phyloP scores from a whole-genome alignment of 2,113 vertebrate genomes.

The Paradoxurus hermaphroditus region DNA sequence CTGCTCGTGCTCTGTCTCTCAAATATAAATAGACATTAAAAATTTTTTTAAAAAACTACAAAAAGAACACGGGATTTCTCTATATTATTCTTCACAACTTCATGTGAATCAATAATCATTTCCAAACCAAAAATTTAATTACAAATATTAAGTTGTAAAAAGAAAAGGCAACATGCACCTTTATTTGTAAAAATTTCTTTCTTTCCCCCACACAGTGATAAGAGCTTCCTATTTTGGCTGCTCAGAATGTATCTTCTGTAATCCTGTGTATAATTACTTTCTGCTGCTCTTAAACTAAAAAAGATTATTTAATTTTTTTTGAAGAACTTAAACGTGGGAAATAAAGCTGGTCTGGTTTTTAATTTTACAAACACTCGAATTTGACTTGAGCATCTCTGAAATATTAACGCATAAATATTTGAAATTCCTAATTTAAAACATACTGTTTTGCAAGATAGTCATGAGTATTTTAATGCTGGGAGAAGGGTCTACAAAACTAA shows the following conservation, averaged over 20 bases:
- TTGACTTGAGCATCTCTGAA: conserved; percentile 60
- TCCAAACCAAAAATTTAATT: neutral
- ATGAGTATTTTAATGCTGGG: neutral
- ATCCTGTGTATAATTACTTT: conserved; percentile 70
- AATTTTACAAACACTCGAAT: conserved; percentile 56
- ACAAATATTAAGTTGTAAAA: neutral
- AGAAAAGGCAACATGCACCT: conserved; percentile 1
- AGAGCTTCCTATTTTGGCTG: conserved; percentile 41
- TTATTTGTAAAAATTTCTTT: neutral
- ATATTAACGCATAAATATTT: conserved; percentile 51
- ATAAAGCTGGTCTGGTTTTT: conserved; percentile 62
- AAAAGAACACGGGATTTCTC: neutral
- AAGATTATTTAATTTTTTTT: conserved; percentile 59
- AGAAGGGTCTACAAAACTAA: neutral
- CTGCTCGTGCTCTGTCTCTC: too few relatives aligned
- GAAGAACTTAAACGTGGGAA: conserved; percentile 27
- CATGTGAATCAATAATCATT: neutral
- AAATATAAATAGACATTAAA: too few relatives aligned
- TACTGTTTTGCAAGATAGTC: neutral
- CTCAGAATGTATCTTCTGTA: conserved; percentile 53
- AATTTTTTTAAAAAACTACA: too few relatives aligned
- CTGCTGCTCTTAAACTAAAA: conserved; percentile 68
- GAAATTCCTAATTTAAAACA: conserved; percentile 31
- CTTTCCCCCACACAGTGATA: conserved; percentile 30
- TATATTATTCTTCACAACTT: neutral